Evolutionary conservation across 2,888 invertebrate species (phyloP), one percentile per base, ranked within the genome.

Genomic region (Aporophyla lueneburgensis): DNA sequence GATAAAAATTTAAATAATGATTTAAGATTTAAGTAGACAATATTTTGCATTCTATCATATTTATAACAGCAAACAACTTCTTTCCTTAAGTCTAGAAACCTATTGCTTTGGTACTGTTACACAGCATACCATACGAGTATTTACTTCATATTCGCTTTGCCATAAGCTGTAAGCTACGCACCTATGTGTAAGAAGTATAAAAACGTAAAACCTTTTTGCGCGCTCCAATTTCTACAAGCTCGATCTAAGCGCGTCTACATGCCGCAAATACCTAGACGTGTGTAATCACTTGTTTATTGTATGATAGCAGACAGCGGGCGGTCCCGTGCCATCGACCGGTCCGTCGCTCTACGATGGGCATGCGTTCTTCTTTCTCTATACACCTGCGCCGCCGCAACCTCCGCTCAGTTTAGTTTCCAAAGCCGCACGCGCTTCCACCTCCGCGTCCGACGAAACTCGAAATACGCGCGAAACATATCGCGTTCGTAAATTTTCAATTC

Each of bases 381-480:
- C 92, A 93, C 92, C 90, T 92, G 92, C 92, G 91, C 88, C 67
- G 74, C 65, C 89, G 88, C 93, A 92, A 89, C 89, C 90, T 91
- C 87, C 91, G 91, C 91, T 92, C 92, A 94, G 94, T 95, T 88
- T 89, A 93, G 90, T 91, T 92, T 91, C 90, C 90, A 93, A 93
- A 94, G 93, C 88, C 93, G 95, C 92, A 93, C 94, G 94, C 93
- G 94, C 91, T 90, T 86, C 88, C 87, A 89, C 91, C 90, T 84
- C 84, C 89, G 91, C 92, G 92, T 89, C 87, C 90, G 89, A 84
- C 84, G 74, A 51, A 85, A 83, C 66, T 51, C 63, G 24, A 87
- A 78, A 81, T 72, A 84, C 93, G 94, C 94, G 94, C 93, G 93
- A 94, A 94, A 95, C 92, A 93, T 90, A 93, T 92, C 92, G 92